phyloP scores from a whole-genome alignment of 2,797 vertebrate species.

The Champsocephalus gunnari region DNA sequence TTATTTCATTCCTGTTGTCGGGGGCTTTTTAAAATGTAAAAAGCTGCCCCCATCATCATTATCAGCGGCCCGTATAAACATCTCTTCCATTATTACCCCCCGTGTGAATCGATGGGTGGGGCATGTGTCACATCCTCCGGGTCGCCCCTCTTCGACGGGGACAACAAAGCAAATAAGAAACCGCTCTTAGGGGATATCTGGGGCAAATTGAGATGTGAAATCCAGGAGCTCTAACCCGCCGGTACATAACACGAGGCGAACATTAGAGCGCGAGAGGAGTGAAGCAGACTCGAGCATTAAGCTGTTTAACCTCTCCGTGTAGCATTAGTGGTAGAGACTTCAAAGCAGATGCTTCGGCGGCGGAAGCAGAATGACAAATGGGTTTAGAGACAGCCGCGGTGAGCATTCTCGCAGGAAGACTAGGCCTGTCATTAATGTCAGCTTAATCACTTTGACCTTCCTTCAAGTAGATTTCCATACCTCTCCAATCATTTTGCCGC shows the following conservation, averaged over 20 bases:
- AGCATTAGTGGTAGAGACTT: slow-evolving; percentile 87
- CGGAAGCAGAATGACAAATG: slow-evolving; percentile 85
- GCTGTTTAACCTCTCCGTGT: slow-evolving; percentile 86
- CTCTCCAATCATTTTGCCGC: slow-evolving; percentile 80
- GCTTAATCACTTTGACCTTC: slow-evolving; percentile 89
- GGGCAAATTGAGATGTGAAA: slow-evolving; percentile 85
- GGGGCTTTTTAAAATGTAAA: slow-evolving; percentile 44
- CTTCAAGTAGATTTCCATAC: slow-evolving; percentile 86
- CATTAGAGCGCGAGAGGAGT: slow-evolving; percentile 80
- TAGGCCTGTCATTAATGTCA: slow-evolving; percentile 85
- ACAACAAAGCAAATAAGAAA: slow-evolving; percentile 71
- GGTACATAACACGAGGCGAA: slow-evolving; percentile 74
- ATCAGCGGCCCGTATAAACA: slow-evolving; percentile 63
- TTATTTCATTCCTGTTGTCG: slow-evolving; percentile 55
- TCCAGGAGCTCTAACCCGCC: slow-evolving; percentile 74
- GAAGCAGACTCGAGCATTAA: slow-evolving; percentile 86
- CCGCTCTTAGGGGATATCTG: slow-evolving; percentile 67
- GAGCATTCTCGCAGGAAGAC: slow-evolving; percentile 82
- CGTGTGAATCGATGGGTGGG: slow-evolving; percentile 65
- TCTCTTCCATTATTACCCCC: slow-evolving; percentile 53
- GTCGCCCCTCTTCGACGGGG: slow-evolving; percentile 64
- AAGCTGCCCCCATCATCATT: slow-evolving; percentile 39
- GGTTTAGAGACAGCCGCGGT: slow-evolving; percentile 77
- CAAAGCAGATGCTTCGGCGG: slow-evolving; percentile 82
- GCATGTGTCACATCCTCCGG: slow-evolving; percentile 60